Percentiles rank a stretch among this genome's conserved stretches.
Evolutionary conservation across 2,888 invertebrate genomes (phyloP).

Genomic region (Polydrusus cervinus): DNA sequence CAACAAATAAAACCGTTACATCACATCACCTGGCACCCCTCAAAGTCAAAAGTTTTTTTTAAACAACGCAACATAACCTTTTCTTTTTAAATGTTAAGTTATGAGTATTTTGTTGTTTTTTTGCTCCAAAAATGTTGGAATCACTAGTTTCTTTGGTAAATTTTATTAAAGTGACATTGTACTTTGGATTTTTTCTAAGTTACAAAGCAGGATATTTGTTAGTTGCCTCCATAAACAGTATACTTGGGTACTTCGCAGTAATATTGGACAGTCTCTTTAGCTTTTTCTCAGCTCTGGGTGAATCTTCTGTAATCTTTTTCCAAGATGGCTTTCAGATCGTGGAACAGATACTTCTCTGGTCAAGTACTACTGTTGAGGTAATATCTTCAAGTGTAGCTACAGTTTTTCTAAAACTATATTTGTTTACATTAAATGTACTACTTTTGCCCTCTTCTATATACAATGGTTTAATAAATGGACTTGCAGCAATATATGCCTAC

Average conservation of each 20-base stretch:
- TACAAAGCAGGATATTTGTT: constrained; percentile 61
- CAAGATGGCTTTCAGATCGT: constrained; percentile 57
- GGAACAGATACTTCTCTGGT: constrained; percentile 20
- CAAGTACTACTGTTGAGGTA: constrained; percentile 25
- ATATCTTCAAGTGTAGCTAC: constrained; percentile 10
- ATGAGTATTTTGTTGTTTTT: neutral
- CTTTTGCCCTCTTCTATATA: neutral
- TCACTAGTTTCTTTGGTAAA: constrained; percentile 43
- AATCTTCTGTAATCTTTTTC: constrained; percentile 61
- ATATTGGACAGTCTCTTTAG: constrained; percentile 42
- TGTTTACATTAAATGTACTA: neutral
- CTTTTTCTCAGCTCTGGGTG: constrained; percentile 57
- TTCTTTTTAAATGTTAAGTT: neutral
- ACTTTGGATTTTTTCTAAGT: constrained; percentile 56
- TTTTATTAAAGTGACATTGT: constrained; percentile 40
- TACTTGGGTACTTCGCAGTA: constrained; percentile 42
- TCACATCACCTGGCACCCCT: too few relatives aligned
- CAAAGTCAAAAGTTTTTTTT: too few relatives aligned
- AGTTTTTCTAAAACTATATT: constrained; percentile 4
- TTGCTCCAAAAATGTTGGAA: constrained; percentile 41
- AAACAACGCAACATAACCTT: constrained; percentile 1
- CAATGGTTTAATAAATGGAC: neutral
- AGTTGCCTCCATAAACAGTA: constrained; percentile 50
- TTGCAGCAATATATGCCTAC: neutral
- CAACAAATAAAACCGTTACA: too few relatives aligned